These are phyloP conservation scores for Drosophila neonasuta DNA, from an alignment of 2,888 invertebrate species.

Conservation along the genomic window DNA sequence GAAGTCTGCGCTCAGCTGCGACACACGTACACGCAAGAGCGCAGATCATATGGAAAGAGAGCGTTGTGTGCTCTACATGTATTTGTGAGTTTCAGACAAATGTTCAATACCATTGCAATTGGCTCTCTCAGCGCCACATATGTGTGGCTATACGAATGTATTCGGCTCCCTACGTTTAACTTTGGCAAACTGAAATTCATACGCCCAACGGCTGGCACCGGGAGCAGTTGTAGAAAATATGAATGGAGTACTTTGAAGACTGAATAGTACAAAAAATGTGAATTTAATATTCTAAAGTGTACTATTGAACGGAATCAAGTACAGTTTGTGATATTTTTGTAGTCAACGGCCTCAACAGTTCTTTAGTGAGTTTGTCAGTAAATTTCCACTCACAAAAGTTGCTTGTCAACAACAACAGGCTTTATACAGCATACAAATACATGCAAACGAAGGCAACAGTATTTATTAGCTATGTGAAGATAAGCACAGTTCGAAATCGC, in stretches of 20 bases:
- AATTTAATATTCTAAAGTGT: not conserved
- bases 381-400: conserved; percentile 20
- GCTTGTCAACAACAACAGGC: conserved; percentile 11
- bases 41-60: conserved; percentile 8
- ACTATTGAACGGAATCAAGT: not conserved
- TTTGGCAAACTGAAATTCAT: not conserved
- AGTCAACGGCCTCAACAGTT: not conserved
- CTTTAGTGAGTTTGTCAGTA: not conserved
- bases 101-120: conserved; percentile 18
- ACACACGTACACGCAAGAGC: not conserved
- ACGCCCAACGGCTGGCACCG: not conserved
- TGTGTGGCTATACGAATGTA: not conserved
- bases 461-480: conserved; percentile 12
- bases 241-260: not conserved
- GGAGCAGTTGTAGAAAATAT: not conserved
- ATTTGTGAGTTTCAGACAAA: conserved; percentile 9
- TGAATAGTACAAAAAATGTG: not conserved
- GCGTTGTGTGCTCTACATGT: not conserved
- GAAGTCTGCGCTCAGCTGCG: conserved; percentile 2
- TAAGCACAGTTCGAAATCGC: not conserved
- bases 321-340: conserved; percentile 4
- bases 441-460: not conserved
- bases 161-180: not conserved
- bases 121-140: conserved; percentile 1
- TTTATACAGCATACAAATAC: not conserved